Evolutionary conservation across 2,797 vertebrate genomes (phyloP), one percentile per base, ranked within the genome.

Genomic region (Alosa sapidissima): DNA sequence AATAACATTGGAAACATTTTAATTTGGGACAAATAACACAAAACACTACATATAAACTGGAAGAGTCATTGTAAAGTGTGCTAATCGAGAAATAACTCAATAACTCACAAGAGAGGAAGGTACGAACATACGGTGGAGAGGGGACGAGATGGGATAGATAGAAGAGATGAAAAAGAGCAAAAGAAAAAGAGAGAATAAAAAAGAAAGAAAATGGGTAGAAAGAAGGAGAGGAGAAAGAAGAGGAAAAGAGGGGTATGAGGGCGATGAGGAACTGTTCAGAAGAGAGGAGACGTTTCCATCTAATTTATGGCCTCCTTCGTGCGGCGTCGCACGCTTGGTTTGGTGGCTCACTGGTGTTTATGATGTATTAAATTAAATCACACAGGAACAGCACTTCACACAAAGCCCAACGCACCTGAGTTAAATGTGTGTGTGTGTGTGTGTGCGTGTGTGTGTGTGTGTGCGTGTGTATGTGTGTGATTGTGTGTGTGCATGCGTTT

Each of bases 331-430:
- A 91, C 89, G 91, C 85, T 91, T 92, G 93, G 92, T 91, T 93
- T 92, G 89, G 89, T 91, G 88, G 91, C 92, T 93, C 93, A 93
- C 92, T 92, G 90, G 93, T 92, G 93, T 94, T 95, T 94, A 95
- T 95, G 93, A 94, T 93, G 94, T 93, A 94, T 94, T 93, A 95
- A 94, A 94, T 95, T 93, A 93, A 94, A 94, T 94, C 91, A 94
- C 88, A 83, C 86, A 92, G 89, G 90, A 93, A 93, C 89, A 93
- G 86, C 86, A 81, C 88, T 90, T 86, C 87, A 91, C 92, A 93
- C 91, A 93, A 92, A 86, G 90, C 65, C 72, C 90, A 91, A 90
- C 91, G 90, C 90, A 92, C 90, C 91, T 92, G 33, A 75, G 36
- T 41, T 75, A 75, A 75, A 75, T 28, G 9, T 45, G 36, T 19